Evolutionary conservation across 2,888 invertebrate genomes (phyloP), one percentile per base, ranked within the genome.

Genomic region (Ptilodon capucinus): DNA sequence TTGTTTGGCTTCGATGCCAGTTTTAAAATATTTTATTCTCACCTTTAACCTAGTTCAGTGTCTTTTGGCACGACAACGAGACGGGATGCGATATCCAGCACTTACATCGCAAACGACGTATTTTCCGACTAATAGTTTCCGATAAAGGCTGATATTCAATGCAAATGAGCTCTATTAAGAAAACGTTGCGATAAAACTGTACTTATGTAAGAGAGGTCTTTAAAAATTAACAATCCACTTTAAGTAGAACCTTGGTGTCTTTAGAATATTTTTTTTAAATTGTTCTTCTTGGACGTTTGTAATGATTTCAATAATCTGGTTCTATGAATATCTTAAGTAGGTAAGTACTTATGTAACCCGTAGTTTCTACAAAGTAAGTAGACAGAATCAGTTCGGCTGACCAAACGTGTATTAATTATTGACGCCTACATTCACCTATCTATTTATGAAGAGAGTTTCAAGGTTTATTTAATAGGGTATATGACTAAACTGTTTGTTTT

Each of bases 11-110:
- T 41, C 17, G 40, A 47, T 18, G n/a, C 8, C 21, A 13, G 13
- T 46, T 35, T 38, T 49, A 32, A 46, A 17, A 46, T 42, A 50
- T 32, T 51, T 57, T 57, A 44, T 42, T 23, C 6, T 28, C 21
- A 45, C 17, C 16, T 54, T 43, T 51, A 57, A 53, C 54, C 52
- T 48, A 57, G 45, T 60, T 50, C 38, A 5, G 17, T 23, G 30
- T 45, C 14, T 54, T 49, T 48, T 64, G 49, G 57, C 48, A 49
- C 25, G 17, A 32, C n/a, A 46, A 52, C 39, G 52, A 57, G 43
- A 13, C 38, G 25, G 48, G 52, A 57, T 57, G 46, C 47, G 28
- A 49, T 42, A 60, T 40, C 40, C 40, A 23, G 32, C 25, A 40
- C 42, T 35, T 40, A 36, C 40, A 40, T 54, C 60, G 46, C 50